These are phyloP conservation scores for Episyrphus balteatus DNA, from an alignment of 1,140 invertebrate genomes.

Conservation along the genomic window DNA sequence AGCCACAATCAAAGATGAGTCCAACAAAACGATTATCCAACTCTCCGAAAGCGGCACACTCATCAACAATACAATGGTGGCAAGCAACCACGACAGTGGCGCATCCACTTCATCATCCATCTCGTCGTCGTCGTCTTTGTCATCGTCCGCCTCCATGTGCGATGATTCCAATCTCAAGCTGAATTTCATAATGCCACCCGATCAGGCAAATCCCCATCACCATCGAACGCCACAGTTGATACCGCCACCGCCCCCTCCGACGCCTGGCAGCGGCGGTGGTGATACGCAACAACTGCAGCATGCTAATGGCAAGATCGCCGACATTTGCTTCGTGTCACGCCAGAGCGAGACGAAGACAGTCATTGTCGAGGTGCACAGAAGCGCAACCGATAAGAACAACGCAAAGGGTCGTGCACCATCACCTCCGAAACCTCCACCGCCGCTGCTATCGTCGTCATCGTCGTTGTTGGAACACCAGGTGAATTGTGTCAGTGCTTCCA, in stretches of 20 bases:
- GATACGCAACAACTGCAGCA: not conserved
- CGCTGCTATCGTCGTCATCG: too few relatives aligned
- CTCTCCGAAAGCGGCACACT: slow-evolving; percentile 53
- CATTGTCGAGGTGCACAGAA: slow-evolving; percentile 49
- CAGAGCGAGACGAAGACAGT: slow-evolving; percentile 45
- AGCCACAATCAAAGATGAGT: slow-evolving; percentile 23
- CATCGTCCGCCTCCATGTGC: not conserved
- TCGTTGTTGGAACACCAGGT: too few relatives aligned
- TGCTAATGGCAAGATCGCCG: slow-evolving; percentile 10
- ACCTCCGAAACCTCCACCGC: not conserved
- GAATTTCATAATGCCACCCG: not conserved
- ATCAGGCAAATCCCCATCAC: not conserved
- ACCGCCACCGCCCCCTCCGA: slow-evolving; percentile 16
- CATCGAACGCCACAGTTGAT: slow-evolving; percentile 2
- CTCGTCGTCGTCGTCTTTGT: not conserved
- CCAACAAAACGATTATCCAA: slow-evolving; percentile 55
- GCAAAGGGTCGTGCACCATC: not conserved
- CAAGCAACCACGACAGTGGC: slow-evolving; percentile 2
- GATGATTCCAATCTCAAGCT: not conserved
- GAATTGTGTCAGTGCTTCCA: not conserved
- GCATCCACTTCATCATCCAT: not conserved
- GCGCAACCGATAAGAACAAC: slow-evolving; percentile 17
- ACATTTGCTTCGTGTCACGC: slow-evolving; percentile 21
- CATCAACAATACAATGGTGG: slow-evolving; percentile 47
- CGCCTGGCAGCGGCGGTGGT: not conserved